phyloP scores from a whole-genome alignment of 2,797 vertebrate species.

The Acanthurus leucopareius region DNA sequence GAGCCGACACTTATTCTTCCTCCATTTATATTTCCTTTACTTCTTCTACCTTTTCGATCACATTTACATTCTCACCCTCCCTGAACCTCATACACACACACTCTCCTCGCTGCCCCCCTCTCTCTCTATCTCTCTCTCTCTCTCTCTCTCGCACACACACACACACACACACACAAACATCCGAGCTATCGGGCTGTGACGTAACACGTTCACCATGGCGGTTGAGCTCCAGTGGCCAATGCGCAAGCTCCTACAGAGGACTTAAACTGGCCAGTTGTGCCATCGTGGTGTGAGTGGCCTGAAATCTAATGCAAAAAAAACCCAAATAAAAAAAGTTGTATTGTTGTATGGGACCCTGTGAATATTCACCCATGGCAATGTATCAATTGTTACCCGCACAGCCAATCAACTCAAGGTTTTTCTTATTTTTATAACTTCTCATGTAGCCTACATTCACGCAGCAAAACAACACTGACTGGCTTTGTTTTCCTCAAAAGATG shows the following conservation, averaged over 20 bases:
- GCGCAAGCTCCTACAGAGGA: conserved; percentile 53
- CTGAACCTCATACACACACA: neutral
- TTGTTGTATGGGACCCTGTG: neutral
- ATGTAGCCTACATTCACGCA: too few relatives aligned
- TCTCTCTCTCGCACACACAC: conserved; percentile 10
- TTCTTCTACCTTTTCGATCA: conserved; percentile 66
- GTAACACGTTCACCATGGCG: conserved; percentile 77
- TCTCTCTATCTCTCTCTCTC: neutral
- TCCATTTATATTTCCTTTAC: conserved; percentile 47
- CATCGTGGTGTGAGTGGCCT: conserved; percentile 19
- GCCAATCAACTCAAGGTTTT: too few relatives aligned
- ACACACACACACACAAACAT: conserved; percentile 61
- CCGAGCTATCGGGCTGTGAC: conserved; percentile 76
- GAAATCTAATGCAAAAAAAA: neutral
- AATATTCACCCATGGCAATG: accelerated
- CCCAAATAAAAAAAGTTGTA: neutral
- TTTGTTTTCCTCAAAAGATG: too few relatives aligned
- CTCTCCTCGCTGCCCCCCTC: conserved; percentile 7
- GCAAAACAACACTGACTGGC: too few relatives aligned
- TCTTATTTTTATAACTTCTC: too few relatives aligned
- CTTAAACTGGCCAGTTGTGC: conserved; percentile 42
- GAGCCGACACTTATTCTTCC: conserved; percentile 28
- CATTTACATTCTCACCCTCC: conserved; percentile 61
- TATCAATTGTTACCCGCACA: neutral
- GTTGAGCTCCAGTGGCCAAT: conserved; percentile 72